A percentile compares a stretch with the other conserved stretches of the same genome.
Evolutionary conservation across 2,888 invertebrate genomes (phyloP).

Genomic region (Balanococcus diminutus): DNA sequence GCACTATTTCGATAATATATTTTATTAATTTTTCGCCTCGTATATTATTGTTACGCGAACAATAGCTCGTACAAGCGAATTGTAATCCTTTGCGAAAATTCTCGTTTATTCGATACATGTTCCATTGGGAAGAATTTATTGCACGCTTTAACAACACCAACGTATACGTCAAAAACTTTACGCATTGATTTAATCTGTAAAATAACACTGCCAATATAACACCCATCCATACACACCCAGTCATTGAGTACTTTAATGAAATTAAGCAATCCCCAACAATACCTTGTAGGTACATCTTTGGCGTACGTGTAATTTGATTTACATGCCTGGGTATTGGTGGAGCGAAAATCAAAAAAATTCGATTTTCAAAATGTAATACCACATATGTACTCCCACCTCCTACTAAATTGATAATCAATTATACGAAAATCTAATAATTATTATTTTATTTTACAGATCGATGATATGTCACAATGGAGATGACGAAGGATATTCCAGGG

Average conservation of each 20-base stretch:
- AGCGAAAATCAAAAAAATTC: too few species aligned
- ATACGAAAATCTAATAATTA: too few species aligned
- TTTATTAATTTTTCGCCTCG: slow-evolving; percentile 10
- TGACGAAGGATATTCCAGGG: too few species aligned
- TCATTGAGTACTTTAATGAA: not conserved
- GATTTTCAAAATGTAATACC: too few species aligned
- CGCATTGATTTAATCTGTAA: slow-evolving; percentile 29
- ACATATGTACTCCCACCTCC: too few species aligned
- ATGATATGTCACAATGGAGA: too few species aligned
- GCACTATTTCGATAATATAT: not conserved
- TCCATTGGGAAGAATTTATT: slow-evolving; percentile 7
- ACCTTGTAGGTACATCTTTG: not conserved
- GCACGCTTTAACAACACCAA: not conserved
- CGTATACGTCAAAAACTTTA: slow-evolving; percentile 5
- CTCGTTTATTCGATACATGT: slow-evolving; percentile 32
- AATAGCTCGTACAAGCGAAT: not conserved
- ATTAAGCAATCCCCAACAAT: not conserved
- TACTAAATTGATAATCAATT: too few species aligned
- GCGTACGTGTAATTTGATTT: slow-evolving; percentile 13
- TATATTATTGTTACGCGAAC: not conserved
- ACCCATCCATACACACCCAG: not conserved
- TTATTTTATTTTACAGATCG: too few species aligned
- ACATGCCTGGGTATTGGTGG: not conserved
- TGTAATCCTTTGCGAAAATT: slow-evolving; percentile 19
- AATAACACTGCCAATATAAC: slow-evolving; percentile 20